Evolutionary conservation across 2,888 invertebrate genomes (phyloP).

Genomic region (Aspidapion aeneum): DNA sequence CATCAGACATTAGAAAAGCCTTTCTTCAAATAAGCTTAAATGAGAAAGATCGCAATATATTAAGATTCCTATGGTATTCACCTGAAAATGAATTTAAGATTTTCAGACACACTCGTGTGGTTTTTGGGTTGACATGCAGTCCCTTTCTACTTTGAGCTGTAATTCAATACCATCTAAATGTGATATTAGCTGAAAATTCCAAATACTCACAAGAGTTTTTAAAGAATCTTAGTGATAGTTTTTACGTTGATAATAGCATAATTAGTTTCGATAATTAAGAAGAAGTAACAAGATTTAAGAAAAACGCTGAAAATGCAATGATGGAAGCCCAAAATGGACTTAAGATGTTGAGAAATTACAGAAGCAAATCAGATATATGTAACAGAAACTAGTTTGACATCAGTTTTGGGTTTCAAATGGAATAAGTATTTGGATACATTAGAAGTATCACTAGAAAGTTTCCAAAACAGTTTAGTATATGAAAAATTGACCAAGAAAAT

Average conservation of each 20-base stretch:
- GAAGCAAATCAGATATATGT: neutral
- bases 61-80: neutral
- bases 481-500: no score
- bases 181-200: neutral
- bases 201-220: neutral
- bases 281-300: neutral
- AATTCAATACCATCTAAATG: neutral
- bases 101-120: no score
- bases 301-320: neutral
- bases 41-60: neutral
- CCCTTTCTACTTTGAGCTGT: neutral
- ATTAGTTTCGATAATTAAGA: neutral
- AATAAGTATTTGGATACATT: neutral
- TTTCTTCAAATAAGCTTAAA: neutral
- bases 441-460: no score
- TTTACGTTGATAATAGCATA: neutral
- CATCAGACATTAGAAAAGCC: neutral
- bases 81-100: no score
- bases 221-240: neutral
- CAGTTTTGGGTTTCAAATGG: neutral
- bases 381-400: neutral
- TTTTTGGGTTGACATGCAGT: neutral
- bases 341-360: neutral
- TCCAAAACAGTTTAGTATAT: no score
- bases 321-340: neutral